Evolutionary conservation across 2,888 invertebrate species (phyloP), one percentile per base, ranked within the genome.

Genomic region (Odontothrips loti): DNA sequence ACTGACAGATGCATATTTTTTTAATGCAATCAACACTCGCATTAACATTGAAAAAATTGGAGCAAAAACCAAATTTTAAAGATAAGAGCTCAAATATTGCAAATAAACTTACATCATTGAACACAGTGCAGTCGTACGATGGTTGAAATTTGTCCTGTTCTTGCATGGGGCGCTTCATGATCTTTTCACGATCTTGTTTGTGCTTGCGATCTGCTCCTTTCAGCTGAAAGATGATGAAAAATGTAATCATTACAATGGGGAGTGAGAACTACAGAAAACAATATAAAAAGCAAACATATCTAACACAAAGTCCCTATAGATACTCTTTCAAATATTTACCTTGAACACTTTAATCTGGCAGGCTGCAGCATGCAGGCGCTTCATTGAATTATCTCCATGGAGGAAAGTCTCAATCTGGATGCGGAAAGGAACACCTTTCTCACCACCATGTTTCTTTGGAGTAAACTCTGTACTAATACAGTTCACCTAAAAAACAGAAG

Each of bases 401-500:
- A 93, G 88, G 85, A 91, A 94, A 0, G 97, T 97, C 89, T 98
- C 98, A 84, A 98, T 94, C 88, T 97, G 97, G 83, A 98, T 93
- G 80, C 98, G 92, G 89, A 98, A 98, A 0, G 98, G 98, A 0
- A 98, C 98, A 0, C 98, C 98, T 86, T 98, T 98, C 88, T 98
- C 98, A 0, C 98, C 98, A 80, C 98, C 98, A 87, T 98, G 98
- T 86, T 98, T 98, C 87, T 97, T 98, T 0, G 97, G 96, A 0
- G 98, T 98, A 87, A 98, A 98, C 88, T 98, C 98, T 0, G 98
- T 98, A 83, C 97, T 97, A 85, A 98, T 98, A 87, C 97, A 98
- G 88, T 98, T 96, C 80, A 95, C 93, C 95, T 94, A 86, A 8
- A 86, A 86, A 82, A 12, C 12, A 79, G 51, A 81, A 10, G 47